A percentile compares a stretch with the other conserved stretches of the same genome.
These are phyloP conservation scores for Dasyprocta punctata DNA, from an alignment of 2,113 vertebrate genomes.

Conservation along the genomic window DNA sequence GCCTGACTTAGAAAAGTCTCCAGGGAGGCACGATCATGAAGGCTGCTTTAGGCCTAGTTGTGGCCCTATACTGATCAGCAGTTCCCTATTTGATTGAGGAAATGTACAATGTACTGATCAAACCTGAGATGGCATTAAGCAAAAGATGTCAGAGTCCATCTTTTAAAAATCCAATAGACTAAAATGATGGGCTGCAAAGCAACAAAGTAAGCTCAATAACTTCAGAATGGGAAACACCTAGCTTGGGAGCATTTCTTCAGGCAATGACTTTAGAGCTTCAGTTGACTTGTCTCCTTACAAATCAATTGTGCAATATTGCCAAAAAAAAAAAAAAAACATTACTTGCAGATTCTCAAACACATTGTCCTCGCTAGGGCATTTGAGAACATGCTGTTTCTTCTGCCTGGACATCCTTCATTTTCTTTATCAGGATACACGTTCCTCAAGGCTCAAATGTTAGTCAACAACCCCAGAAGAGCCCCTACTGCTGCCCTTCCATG, in stretches of 20 bases:
- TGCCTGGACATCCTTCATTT: neutral
- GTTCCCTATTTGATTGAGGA: neutral
- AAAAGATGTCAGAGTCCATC: neutral
- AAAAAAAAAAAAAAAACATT: neutral
- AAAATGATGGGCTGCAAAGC: neutral
- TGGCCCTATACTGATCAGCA: neutral
- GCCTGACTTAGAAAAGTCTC: neutral
- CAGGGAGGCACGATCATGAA: accelerated
- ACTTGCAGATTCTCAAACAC: neutral
- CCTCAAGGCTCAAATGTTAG: neutral
- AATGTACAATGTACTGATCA: neutral
- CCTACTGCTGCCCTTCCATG: neutral
- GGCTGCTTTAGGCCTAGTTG: neutral
- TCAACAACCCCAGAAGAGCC: neutral
- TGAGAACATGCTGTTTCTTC: neutral
- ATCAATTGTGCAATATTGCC: neutral
- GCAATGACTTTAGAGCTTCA: neutral
- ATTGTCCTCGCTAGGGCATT: neutral
- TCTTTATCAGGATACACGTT: neutral
- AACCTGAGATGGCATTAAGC: neutral
- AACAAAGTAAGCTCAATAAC: neutral
- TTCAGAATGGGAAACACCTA: neutral
- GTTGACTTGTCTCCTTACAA: neutral
- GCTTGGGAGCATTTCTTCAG: neutral
- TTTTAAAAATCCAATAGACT: neutral